Evolutionary conservation across 2,113 vertebrate genomes (phyloP), one percentile per base, ranked within the genome.

Genomic region (Chaenogobius annularis): DNA sequence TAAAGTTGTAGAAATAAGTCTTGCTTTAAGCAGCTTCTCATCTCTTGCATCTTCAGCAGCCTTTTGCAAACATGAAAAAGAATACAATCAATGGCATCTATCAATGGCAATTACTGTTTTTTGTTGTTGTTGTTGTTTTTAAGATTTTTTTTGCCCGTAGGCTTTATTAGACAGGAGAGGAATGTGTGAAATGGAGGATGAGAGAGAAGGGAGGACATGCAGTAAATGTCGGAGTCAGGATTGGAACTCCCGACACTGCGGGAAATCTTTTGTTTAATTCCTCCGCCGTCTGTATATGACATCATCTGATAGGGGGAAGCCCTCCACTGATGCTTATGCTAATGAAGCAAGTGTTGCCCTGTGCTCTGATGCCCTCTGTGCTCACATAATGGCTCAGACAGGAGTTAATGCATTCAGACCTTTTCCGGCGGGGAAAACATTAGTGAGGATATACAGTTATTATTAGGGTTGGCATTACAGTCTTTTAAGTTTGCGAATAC

Each of bases 351-450:
- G 75, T 58, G 37, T 68, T 52, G 72, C 58, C 72, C 74, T 72
- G 50, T 23, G 68, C 72, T 75, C 26, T 37, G 3, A 43, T 70
- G 74, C 12, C 65, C 26, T 71, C 67, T 69, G 35, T 19, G 66
- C 64, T 43, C 7, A 64, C 75, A 71, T 72, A 79, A 80, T 52
- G 54, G 26, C 66, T 81, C 63, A 35, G 66, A 47, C 46, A 70
- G 31, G 70, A 56, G 64, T 83, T 84, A 83, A 85, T 85, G 86
- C 77, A 74, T 83, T 78, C 46, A 37, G 61, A 77, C 26, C n/a
- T 80, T 69, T 75, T 80, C 80, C 66, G 19, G 52, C 48, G 64
- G 78, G 70, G 72, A 70, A 22, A 72, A 40, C 85, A 83, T 88
- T 81, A 84, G 66, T 23, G 22, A 23, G 68, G 68, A 66, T 64